Evolutionary conservation across 92 coral and sea anemone genomes (phyloP).

Genomic region (Palythoa caribaeorum): DNA sequence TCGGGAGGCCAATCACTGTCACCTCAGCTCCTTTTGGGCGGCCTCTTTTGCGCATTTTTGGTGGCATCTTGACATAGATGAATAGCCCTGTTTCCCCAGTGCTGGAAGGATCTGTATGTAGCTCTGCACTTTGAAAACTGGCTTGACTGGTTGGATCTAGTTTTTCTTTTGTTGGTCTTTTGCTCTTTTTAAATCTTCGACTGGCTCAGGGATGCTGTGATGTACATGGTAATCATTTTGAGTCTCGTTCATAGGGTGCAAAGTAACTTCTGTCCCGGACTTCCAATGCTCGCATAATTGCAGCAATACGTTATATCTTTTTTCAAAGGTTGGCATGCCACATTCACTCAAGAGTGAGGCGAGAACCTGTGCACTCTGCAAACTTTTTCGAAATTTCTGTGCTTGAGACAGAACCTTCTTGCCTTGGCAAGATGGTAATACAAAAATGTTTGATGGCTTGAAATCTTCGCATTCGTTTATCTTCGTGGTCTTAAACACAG

Average conservation of each 20-base stretch:
- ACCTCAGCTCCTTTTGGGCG: constrained; percentile 40
- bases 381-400: constrained; percentile 60
- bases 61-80: constrained; percentile 65
- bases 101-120: constrained; percentile 4
- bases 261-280: constrained; percentile 51
- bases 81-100: constrained; percentile 31
- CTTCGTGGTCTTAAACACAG: constrained; percentile 4
- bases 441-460: constrained; percentile 1
- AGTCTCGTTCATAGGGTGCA: constrained; percentile 26
- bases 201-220: constrained; percentile 14
- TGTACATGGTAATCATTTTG: constrained; percentile 24
- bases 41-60: constrained; percentile 68
- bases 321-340: constrained; percentile 64
- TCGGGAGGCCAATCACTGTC: constrained; percentile 53
- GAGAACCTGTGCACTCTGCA: constrained; percentile 61
- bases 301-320: constrained; percentile 41
- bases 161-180: constrained; percentile 3
- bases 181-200: constrained; percentile 10
- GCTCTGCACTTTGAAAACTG: not conserved
- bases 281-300: constrained; percentile 54
- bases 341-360: constrained; percentile 71
- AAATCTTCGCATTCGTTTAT: not conserved
- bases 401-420: constrained; percentile 49
- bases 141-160: constrained; percentile 11
- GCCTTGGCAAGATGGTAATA: not conserved